Evolutionary conservation across 2,113 vertebrate genomes (phyloP).

Genomic region (Rhegmatorhina hoffmannsi): DNA sequence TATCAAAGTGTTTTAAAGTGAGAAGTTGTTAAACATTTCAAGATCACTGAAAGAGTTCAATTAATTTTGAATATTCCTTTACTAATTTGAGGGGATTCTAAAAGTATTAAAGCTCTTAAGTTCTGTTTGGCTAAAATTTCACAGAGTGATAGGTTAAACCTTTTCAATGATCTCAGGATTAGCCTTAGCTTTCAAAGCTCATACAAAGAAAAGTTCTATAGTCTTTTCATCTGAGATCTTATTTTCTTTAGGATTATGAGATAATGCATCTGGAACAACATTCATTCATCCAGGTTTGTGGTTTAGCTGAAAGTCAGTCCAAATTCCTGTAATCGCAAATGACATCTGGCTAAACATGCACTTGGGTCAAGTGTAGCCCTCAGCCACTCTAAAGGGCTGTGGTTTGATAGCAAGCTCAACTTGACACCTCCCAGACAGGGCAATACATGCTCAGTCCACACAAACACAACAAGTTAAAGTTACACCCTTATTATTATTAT

Average conservation of each 20-base stretch:
- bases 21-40: neutral
- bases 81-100: slow-evolving; percentile 9
- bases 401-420: neutral
- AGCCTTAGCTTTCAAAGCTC: slow-evolving; percentile 42
- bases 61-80: neutral
- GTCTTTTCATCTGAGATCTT: slow-evolving; percentile 55
- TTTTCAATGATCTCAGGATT: slow-evolving; percentile 42
- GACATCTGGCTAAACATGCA: slow-evolving; percentile 60
- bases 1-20: neutral
- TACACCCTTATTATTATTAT: neutral
- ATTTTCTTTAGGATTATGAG: slow-evolving; percentile 69
- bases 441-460: neutral
- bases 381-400: slow-evolving; percentile 23
- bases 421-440: slow-evolving; percentile 17
- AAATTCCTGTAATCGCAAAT: slow-evolving; percentile 36
- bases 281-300: slow-evolving; percentile 61
- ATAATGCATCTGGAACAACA: slow-evolving; percentile 70
- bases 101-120: neutral
- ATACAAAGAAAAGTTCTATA: slow-evolving; percentile 42
- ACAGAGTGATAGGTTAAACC: slow-evolving; percentile 28
- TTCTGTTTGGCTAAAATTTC: slow-evolving; percentile 56
- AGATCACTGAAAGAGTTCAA: neutral
- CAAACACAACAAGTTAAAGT: neutral
- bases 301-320: slow-evolving; percentile 40
- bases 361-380: slow-evolving; percentile 49